Evolutionary conservation across 2,888 invertebrate genomes (phyloP), one percentile per base, ranked within the genome.

Genomic region (Beris morrisii): DNA sequence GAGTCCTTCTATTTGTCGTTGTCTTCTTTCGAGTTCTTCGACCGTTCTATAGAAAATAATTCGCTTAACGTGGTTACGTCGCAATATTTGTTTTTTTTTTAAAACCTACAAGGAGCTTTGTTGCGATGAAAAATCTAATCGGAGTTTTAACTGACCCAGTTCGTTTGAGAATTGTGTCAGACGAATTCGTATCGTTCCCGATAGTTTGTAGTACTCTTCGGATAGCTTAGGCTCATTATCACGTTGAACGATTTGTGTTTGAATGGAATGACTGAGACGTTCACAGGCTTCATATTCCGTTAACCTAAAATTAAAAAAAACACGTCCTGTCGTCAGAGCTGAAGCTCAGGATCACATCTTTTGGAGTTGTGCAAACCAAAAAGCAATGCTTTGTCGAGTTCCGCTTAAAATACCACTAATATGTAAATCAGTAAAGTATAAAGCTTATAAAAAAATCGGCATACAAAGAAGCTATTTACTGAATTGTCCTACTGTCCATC

Each of bases 221-320:
- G 86, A 85, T 3, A 81, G 78, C 73, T 81, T 82, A 38, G 81
- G 76, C 69, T 84, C 82, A 69, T 81, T 80, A 70, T 86, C 84
- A 58, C 88, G 80, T 64, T 82, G 75, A 0, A 84, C 83, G 7
- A 89, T 74, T 73, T 86, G 84, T 67, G 85, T 85, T 79, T 87
- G 85, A 56, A 89, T 85, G 71, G 87, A 85, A 54, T 86, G 81
- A 72, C 84, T 84, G 28, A 88, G 75, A 68, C 85, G 85, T 73
- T 88, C 86, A 72, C 88, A 88, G 0, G 86, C 84, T 72, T 88
- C 88, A 76, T 86, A 84, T 74, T 89, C 88, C 0, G 82, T 76
- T 12, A 87, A 78, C 89, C 88, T 88, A 69, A 48, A 74, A 70
- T 58, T 55, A 11, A 55, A 55, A 54, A 66, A 58, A 28, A 45